Conservation (phyloP, 2,113 vertebrate species). For the Corydoras sp. region DNA sequence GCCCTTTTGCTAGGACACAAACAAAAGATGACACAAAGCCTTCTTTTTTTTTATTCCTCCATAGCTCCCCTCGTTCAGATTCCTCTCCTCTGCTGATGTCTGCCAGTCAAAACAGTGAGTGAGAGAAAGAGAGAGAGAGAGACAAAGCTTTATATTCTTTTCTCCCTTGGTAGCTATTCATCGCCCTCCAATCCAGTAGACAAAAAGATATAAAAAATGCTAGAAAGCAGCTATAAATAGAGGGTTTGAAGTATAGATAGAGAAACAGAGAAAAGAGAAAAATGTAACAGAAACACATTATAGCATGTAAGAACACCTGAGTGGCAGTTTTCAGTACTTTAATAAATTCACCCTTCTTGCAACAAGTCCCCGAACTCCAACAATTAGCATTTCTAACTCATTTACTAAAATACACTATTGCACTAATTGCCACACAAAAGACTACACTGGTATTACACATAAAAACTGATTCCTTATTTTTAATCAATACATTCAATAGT, state of each 20-base stretch:
- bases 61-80: constrained; percentile 60
- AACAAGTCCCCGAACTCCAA: too few species aligned
- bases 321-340: too few species aligned
- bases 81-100: constrained; percentile 65
- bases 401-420: too few species aligned
- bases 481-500: too few species aligned
- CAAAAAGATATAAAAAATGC: constrained; percentile 21
- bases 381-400: too few species aligned
- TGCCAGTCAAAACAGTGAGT: constrained; percentile 58
- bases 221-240: constrained; percentile 28
- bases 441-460: too few species aligned
- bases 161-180: constrained; percentile 30
- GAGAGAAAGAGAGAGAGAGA: constrained; percentile 51
- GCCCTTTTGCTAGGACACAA: constrained; percentile 51
- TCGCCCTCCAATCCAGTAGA: constrained; percentile 28
- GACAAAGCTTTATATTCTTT: constrained; percentile 57
- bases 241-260: constrained; percentile 26
- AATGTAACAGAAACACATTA: constrained; percentile 1
- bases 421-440: too few species aligned
- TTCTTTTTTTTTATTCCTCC: constrained; percentile 49
- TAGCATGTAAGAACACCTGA: not conserved
- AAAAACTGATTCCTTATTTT: too few species aligned
- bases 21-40: constrained; percentile 54
- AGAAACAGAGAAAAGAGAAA: not conserved
- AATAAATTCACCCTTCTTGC: too few species aligned